These are phyloP conservation scores for Daktulosphaira vitifoliae DNA, from an alignment of 1,140 invertebrate genomes.

Conservation along the genomic window DNA sequence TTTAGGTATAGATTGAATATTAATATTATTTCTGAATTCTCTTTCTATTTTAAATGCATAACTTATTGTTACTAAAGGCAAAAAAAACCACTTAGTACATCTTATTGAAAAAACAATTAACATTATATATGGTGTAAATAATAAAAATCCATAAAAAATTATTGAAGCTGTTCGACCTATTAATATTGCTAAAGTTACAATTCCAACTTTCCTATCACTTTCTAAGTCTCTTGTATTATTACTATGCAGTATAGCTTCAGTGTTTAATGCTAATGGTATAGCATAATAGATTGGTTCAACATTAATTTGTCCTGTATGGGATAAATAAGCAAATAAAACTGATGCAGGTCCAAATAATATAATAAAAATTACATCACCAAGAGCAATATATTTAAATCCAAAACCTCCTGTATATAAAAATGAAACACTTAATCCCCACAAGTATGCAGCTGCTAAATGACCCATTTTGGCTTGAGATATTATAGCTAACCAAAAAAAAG, in stretches of 20 bases:
- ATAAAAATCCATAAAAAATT: constrained; percentile 77
- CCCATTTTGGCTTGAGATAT: constrained; percentile 86
- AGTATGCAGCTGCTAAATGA: constrained; percentile 86
- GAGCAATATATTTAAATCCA: constrained; percentile 54
- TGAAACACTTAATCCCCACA: constrained; percentile 90
- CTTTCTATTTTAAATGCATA: constrained; percentile 84
- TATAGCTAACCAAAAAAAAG: constrained; percentile 68
- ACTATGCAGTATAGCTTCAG: constrained; percentile 88
- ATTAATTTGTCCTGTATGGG: constrained; percentile 77
- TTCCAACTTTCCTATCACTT: constrained; percentile 40
- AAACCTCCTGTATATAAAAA: constrained; percentile 67
- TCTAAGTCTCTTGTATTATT: constrained; percentile 83
- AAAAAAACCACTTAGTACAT: constrained; percentile 75
- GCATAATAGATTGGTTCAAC: constrained; percentile 86
- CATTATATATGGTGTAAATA: constrained; percentile 85
- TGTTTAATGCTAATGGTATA: constrained; percentile 84
- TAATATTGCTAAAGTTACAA: constrained; percentile 80
- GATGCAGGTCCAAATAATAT: constrained; percentile 90
- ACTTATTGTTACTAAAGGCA: constrained; percentile 78
- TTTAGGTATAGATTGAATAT: constrained; percentile 71
- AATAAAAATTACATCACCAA: constrained; percentile 63
- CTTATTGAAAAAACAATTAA: constrained; percentile 74
- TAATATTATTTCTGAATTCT: constrained; percentile 67
- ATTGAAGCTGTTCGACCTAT: constrained; percentile 85
- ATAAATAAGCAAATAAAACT: constrained; percentile 87